A percentile compares a stretch with the other conserved stretches of the same genome.
These are phyloP conservation scores for Bubo blakistoni DNA, from an alignment of 2,113 vertebrate species.

Conservation along the genomic window DNA sequence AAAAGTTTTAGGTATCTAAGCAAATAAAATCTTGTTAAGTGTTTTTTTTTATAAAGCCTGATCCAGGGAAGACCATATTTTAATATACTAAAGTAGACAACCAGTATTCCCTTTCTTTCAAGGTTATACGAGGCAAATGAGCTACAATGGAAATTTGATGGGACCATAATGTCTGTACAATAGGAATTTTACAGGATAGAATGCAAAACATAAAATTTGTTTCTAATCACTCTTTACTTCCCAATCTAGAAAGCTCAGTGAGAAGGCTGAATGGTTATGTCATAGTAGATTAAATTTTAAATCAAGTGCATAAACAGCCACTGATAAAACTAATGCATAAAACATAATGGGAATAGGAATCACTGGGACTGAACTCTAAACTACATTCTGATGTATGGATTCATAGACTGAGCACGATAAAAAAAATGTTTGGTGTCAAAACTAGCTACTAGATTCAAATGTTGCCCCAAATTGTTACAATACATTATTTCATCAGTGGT, in stretches of 20 bases:
- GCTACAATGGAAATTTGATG: neutral
- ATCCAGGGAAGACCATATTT: neutral
- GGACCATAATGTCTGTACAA: neutral
- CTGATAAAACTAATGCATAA: constrained; percentile 21
- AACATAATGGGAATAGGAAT: neutral
- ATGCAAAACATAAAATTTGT: neutral
- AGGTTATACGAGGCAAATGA: neutral
- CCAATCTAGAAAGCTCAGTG: neutral
- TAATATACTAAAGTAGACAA: neutral
- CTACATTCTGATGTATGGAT: neutral
- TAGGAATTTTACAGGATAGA: neutral
- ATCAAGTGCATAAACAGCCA: neutral
- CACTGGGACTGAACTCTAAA: neutral
- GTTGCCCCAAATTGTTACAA: neutral
- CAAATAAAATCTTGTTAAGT: neutral
- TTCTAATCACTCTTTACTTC: neutral
- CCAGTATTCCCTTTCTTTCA: neutral
- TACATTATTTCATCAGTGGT: neutral
- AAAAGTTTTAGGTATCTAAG: neutral
- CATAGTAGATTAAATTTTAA: constrained; percentile 6
- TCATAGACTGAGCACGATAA: neutral
- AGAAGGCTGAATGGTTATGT: neutral
- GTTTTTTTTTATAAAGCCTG: neutral
- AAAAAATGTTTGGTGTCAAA: neutral
- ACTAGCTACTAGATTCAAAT: neutral